A percentile compares a stretch with the other conserved stretches of the same genome.
Evolutionary conservation across 1,140 invertebrate genomes (phyloP).

Genomic region (Anastatus disparis): DNA sequence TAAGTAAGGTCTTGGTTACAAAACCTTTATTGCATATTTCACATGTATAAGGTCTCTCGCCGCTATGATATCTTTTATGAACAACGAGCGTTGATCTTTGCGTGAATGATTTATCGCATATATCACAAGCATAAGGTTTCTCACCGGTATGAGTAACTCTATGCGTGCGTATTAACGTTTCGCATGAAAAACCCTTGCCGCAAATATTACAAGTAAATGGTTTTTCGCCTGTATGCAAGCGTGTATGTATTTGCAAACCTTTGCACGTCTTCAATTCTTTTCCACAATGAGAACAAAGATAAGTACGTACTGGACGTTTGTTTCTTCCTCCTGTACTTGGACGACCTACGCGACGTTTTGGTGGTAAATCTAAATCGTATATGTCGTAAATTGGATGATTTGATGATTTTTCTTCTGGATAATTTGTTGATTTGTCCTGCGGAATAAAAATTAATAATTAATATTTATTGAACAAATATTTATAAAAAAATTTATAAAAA

Average conservation of each 20-base stretch:
- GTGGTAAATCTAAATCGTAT: too few relatives aligned
- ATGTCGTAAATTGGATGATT: too few relatives aligned
- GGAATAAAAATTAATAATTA: too few relatives aligned
- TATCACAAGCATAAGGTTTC: conserved; percentile 74
- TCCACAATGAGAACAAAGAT: conserved; percentile 60
- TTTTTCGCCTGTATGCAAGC: conserved; percentile 69
- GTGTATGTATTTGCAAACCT: conserved; percentile 67
- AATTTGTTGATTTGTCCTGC: too few relatives aligned
- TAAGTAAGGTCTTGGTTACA: conserved; percentile 72
- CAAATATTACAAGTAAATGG: conserved; percentile 71
- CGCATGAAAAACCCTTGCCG: conserved; percentile 74
- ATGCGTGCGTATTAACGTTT: conserved; percentile 72
- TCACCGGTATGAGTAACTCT: conserved; percentile 74
- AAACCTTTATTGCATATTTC: conserved; percentile 75
- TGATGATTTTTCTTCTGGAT: too few relatives aligned
- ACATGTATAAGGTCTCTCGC: conserved; percentile 81
- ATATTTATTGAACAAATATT: too few relatives aligned
- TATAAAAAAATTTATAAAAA: too few relatives aligned
- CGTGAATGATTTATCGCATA: conserved; percentile 82
- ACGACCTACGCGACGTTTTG: conserved; percentile 7
- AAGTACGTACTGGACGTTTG: conserved; percentile 21
- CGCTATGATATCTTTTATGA: conserved; percentile 81
- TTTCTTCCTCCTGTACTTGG: conserved; percentile 4
- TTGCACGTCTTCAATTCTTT: conserved; percentile 62
- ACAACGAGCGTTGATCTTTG: conserved; percentile 81